Conservation (phyloP, 2,888 invertebrate genomes). For the Anoncus sp. region DNA sequence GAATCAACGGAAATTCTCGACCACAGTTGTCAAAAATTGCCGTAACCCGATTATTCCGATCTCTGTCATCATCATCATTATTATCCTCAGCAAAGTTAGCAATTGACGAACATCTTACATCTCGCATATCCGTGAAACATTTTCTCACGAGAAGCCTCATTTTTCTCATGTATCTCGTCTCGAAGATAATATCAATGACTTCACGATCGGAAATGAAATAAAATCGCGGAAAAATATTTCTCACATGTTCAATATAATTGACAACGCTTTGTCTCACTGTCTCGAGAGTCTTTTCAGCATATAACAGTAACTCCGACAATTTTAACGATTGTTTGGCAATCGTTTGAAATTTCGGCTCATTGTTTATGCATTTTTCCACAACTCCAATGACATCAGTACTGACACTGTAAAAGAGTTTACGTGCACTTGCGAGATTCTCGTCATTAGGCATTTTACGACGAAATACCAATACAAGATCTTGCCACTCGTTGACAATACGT, state of each 20-base stretch:
- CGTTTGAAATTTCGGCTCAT: constrained; percentile 72
- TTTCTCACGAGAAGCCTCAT: constrained; percentile 88
- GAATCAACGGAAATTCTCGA: constrained; percentile 83
- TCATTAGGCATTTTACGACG: constrained; percentile 83
- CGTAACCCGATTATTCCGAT: constrained; percentile 84
- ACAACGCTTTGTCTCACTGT: constrained; percentile 82
- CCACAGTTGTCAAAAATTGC: constrained; percentile 86
- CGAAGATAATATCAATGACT: constrained; percentile 89
- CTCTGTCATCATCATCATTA: constrained; percentile 58
- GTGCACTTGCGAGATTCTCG: constrained; percentile 82
- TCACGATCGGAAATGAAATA: constrained; percentile 91
- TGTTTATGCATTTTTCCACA: constrained; percentile 76
- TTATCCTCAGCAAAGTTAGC: neutral
- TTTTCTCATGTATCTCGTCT: constrained; percentile 86
- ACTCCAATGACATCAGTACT: constrained; percentile 83
- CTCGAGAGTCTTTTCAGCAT: constrained; percentile 70
- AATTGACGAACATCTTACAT: constrained; percentile 81
- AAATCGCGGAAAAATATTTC: constrained; percentile 89
- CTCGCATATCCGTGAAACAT: constrained; percentile 88
- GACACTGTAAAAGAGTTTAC: constrained; percentile 85
- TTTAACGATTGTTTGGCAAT: constrained; percentile 62
- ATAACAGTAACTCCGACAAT: constrained; percentile 52
- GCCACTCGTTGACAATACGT: constrained; percentile 87
- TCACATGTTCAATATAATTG: constrained; percentile 88
- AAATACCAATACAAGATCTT: constrained; percentile 88